Percentiles rank a stretch among this genome's conserved stretches.
Evolutionary conservation across 2,113 vertebrate genomes (phyloP).

Genomic region (Rhizomys pruinosus): DNA sequence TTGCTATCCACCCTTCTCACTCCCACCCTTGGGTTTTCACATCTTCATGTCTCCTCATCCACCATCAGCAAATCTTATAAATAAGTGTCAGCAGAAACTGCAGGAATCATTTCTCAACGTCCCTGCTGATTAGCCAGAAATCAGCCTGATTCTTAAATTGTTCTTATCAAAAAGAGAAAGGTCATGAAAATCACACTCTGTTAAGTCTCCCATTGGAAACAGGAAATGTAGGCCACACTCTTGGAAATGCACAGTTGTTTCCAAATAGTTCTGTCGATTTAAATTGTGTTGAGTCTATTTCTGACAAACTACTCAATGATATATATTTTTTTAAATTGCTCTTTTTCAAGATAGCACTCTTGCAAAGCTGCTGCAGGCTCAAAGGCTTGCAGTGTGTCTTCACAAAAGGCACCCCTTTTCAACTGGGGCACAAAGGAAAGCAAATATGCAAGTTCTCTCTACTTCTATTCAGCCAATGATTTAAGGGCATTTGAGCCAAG

Average conservation of each 20-base stretch:
- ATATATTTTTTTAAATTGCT: background rate
- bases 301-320: background rate
- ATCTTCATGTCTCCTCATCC: constrained; percentile 61
- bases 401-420: background rate
- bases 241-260: constrained; percentile 25
- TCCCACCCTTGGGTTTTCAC: constrained; percentile 43
- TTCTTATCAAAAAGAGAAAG: constrained; percentile 74
- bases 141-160: constrained; percentile 66
- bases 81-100: constrained; percentile 73
- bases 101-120: constrained; percentile 68
- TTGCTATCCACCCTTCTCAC: constrained; percentile 49
- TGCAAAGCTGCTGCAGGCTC: background rate
- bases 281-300: constrained; percentile 9
- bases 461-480: background rate
- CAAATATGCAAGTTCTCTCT: background rate
- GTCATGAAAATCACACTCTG: constrained; percentile 62
- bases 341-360: background rate
- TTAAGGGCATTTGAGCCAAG: background rate
- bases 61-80: constrained; percentile 71
- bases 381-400: background rate
- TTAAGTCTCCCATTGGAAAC: constrained; percentile 39
- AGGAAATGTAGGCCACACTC: constrained; percentile 35
- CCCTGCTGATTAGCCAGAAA: constrained; percentile 72
- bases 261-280: constrained; percentile 38
- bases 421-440: background rate